Evolutionary conservation across 1,140 invertebrate genomes (phyloP).

Genomic region (Drosophila triauraria): DNA sequence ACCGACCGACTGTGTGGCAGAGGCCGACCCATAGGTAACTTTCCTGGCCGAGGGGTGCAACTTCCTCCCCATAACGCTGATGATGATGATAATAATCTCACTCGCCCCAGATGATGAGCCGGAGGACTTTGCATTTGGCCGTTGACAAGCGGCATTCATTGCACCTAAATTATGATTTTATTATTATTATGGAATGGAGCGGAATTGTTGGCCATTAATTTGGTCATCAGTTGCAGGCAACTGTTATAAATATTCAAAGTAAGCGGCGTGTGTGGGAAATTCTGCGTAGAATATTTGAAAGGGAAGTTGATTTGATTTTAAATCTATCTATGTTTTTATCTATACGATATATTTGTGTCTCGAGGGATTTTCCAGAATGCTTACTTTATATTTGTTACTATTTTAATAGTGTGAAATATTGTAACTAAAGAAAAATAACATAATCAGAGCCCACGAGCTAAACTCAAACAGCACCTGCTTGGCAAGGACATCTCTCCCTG

Average conservation of each 20-base stretch:
- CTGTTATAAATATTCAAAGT: conserved; percentile 66
- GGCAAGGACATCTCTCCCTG: not conserved
- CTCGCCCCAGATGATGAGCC: conserved; percentile 36
- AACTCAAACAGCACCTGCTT: conserved; percentile 36
- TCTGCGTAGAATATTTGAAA: conserved; percentile 11
- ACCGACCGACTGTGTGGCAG: conserved; percentile 43
- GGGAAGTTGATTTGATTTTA: not conserved
- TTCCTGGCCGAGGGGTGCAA: conserved; percentile 62
- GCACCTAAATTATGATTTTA: conserved; percentile 82
- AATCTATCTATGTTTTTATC: too few relatives aligned
- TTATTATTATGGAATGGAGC: conserved; percentile 66
- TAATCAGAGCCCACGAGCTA: conserved; percentile 9
- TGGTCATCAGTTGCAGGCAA: conserved; percentile 75
- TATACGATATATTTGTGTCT: too few relatives aligned
- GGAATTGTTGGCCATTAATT: conserved; percentile 70
- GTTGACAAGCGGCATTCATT: conserved; percentile 81
- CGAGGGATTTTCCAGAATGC: too few relatives aligned
- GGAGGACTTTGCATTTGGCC: conserved; percentile 65
- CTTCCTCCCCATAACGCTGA: conserved; percentile 41
- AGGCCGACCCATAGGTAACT: conserved; percentile 65
- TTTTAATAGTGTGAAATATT: not conserved
- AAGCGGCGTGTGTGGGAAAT: conserved; percentile 44
- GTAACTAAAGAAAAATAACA: too few relatives aligned
- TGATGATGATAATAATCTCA: conserved; percentile 40
- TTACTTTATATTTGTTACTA: too few relatives aligned